Conservation (phyloP, 2,888 invertebrate species). For the Fragum fragum region DNA sequence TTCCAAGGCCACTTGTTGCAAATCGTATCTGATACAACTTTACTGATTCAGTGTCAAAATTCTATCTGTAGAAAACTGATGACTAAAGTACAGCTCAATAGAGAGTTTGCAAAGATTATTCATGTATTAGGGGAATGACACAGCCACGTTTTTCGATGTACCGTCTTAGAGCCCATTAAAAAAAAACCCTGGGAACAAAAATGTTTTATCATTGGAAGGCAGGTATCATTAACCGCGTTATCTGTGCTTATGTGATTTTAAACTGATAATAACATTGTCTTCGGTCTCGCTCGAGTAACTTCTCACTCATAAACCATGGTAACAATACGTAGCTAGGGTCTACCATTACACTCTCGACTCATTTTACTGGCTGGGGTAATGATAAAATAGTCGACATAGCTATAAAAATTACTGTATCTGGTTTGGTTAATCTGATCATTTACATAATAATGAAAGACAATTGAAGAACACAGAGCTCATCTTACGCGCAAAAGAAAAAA, state of each 20-base stretch:
- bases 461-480: too few species aligned
- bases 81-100: too few species aligned
- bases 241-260: slow-evolving; percentile 21
- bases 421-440: slow-evolving; percentile 5
- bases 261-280: slow-evolving; percentile 28
- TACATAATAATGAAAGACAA: neutral
- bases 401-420: slow-evolving; percentile 18
- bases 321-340: slow-evolving; percentile 31
- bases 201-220: neutral
- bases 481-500: too few species aligned
- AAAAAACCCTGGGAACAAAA: slow-evolving; percentile 9
- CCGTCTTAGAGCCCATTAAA: neutral
- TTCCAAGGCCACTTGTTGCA: too few species aligned
- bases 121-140: too few species aligned
- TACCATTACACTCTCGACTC: slow-evolving; percentile 8
- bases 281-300: slow-evolving; percentile 44
- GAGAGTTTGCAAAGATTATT: too few species aligned
- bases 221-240: slow-evolving; percentile 16
- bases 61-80: too few species aligned
- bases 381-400: slow-evolving; percentile 26
- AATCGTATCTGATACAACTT: too few species aligned
- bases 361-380: slow-evolving; percentile 2
- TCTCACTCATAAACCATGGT: slow-evolving; percentile 41
- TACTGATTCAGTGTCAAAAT: too few species aligned
- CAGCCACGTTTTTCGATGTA: neutral